Percentiles rank a stretch among this genome's conserved stretches.
Conservation (phyloP, 2,888 invertebrate genomes). For the Thumatha senex region DNA sequence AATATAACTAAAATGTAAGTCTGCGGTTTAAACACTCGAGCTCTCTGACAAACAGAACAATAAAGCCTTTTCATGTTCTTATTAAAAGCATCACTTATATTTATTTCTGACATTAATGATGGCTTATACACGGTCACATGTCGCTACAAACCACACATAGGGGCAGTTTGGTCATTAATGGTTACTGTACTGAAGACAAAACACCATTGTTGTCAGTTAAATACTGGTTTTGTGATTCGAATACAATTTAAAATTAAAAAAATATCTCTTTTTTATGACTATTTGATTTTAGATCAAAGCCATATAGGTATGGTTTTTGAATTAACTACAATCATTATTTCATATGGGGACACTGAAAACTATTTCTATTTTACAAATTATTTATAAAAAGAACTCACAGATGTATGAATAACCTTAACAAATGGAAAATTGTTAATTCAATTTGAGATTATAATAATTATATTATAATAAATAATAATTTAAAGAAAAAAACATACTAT, state of each 20-base stretch:
- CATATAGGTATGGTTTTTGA: no score
- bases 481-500: no score
- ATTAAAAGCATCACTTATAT: conserved; percentile 35
- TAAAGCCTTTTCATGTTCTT: conserved; percentile 38
- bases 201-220: conserved; percentile 17
- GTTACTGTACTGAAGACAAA: conserved; percentile 12
- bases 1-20: conserved; percentile 12
- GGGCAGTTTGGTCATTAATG: conserved; percentile 11
- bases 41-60: conserved; percentile 27
- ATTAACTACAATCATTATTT: no score
- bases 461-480: no score
- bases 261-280: neutral
- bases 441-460: no score
- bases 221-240: conserved; percentile 11
- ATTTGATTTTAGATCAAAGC: no score
- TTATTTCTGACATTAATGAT: conserved; percentile 32
- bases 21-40: conserved; percentile 16
- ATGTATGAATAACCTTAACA: no score
- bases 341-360: no score
- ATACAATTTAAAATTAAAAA: conserved; percentile 4
- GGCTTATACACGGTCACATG: conserved; percentile 14
- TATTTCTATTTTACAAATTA: no score
- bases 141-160: conserved; percentile 10
- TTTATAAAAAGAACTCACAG: no score
- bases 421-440: no score